These are phyloP conservation scores for Cephalopholis sonnerati DNA, from an alignment of 2,113 vertebrate species.

Conservation along the genomic window DNA sequence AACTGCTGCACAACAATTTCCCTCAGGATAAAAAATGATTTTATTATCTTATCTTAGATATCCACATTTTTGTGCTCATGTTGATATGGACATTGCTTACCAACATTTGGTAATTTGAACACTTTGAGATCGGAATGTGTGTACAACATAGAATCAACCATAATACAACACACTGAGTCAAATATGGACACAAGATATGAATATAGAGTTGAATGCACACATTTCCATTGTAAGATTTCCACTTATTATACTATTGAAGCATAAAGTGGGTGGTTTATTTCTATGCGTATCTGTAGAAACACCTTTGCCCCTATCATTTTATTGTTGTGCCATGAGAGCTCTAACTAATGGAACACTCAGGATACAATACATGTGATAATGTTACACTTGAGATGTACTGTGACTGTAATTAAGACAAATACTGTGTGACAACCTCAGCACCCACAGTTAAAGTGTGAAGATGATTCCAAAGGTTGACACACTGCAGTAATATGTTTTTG, in stretches of 20 bases:
- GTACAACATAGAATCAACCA: not conserved
- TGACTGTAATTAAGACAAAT: not conserved
- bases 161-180: not conserved
- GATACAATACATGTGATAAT: not conserved
- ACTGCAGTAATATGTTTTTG: not conserved
- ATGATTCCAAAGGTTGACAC: conserved; percentile 30
- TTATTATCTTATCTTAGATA: no score
- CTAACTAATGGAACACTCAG: not conserved
- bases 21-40: no score
- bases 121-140: not conserved
- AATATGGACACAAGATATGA: not conserved
- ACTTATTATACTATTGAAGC: not conserved
- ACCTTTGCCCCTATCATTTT: not conserved
- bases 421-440: not conserved
- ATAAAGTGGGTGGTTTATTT: not conserved
- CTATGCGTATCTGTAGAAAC: not conserved
- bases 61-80: not conserved
- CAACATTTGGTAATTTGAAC: not conserved
- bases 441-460: not conserved
- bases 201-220: not conserved
- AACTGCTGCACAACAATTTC: not conserved
- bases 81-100: not conserved
- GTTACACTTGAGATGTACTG: not conserved
- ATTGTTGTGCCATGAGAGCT: not conserved
- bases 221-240: not conserved